Evolutionary conservation across 2,888 invertebrate species (phyloP).

Genomic region (Listrodromus nycthemerus): DNA sequence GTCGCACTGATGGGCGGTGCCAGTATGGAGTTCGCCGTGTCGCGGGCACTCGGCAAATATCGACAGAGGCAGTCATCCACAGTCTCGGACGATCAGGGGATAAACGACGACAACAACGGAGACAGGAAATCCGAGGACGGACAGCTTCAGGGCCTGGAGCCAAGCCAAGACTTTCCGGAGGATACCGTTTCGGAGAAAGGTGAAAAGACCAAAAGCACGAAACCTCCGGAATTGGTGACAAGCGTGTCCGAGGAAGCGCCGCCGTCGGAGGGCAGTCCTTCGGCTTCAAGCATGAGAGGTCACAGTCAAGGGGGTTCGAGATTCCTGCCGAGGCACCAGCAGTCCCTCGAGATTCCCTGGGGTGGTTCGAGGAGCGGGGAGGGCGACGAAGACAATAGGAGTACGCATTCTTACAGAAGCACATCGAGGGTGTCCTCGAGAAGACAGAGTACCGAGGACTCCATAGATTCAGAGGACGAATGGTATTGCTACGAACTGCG

Average conservation of each 20-base stretch:
- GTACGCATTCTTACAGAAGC: constrained; percentile 95
- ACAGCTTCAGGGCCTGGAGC: constrained; percentile 73
- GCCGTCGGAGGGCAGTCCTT: constrained; percentile 88
- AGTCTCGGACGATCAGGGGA: constrained; percentile 89
- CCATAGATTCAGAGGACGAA: constrained; percentile 96
- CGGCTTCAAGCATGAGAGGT: constrained; percentile 87
- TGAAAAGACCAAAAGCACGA: constrained; percentile 76
- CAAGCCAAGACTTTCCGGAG: constrained; percentile 77
- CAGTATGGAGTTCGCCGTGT: constrained; percentile 94
- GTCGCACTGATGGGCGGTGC: constrained; percentile 87
- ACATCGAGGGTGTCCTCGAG: constrained; percentile 94
- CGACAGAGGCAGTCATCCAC: constrained; percentile 90
- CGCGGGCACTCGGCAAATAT: constrained; percentile 92
- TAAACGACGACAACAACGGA: constrained; percentile 85
- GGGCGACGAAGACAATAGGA: constrained; percentile 93
- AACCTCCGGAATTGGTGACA: constrained; percentile 79
- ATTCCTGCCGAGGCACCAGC: constrained; percentile 89
- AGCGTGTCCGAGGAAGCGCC: constrained; percentile 86
- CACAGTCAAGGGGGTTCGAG: constrained; percentile 85
- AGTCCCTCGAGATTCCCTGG: constrained; percentile 92
- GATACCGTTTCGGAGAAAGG: constrained; percentile 77
- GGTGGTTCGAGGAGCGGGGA: constrained; percentile 84
- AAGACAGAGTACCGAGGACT: constrained; percentile 96
- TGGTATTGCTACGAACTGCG: constrained; percentile 96
- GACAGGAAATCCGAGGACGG: constrained; percentile 80